These are phyloP conservation scores for Eudyptes chrysolophus DNA, from an alignment of 2,113 vertebrate genomes.

Conservation along the genomic window DNA sequence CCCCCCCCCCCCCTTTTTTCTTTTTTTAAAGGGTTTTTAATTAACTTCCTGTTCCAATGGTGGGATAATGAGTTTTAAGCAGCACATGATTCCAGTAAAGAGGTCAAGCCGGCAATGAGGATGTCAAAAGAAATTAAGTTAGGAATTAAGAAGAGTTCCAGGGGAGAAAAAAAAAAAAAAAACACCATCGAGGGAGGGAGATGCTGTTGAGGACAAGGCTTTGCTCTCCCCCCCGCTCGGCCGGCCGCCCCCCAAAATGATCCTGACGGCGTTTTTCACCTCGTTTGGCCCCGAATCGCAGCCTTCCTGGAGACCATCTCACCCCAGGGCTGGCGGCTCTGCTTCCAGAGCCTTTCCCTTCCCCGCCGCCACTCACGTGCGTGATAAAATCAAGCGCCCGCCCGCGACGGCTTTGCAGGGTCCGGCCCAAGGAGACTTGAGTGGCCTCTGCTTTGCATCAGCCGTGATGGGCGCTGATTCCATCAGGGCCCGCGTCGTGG, in stretches of 20 bases:
- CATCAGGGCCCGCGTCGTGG: fast-evolving
- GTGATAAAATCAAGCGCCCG: not conserved
- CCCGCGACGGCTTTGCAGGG: not conserved
- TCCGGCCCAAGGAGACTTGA: fast-evolving
- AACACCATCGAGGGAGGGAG: not conserved
- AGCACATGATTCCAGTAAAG: slow-evolving; percentile 65
- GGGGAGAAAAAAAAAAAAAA: not conserved
- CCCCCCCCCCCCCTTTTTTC: not conserved
- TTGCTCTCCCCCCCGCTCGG: not conserved
- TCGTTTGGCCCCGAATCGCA: not conserved
- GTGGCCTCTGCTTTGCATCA: not conserved
- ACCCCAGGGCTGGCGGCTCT: not conserved
- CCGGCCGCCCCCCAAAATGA: not conserved
- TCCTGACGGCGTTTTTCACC: not conserved
- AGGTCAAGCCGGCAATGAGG: slow-evolving; percentile 66
- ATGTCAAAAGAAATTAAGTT: slow-evolving; percentile 73
- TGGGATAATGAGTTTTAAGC: slow-evolving; percentile 74
- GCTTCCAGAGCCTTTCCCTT: not conserved
- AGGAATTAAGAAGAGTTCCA: slow-evolving; percentile 54
- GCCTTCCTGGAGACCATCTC: not conserved
- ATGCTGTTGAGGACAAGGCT: not conserved
- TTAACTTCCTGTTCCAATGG: slow-evolving; percentile 75
- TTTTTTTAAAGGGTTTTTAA: slow-evolving; percentile 64
- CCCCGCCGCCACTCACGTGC: fast-evolving
- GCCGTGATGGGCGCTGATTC: fast-evolving